Evolutionary conservation across 2,888 invertebrate genomes (phyloP), one percentile per base, ranked within the genome.

Genomic region (Pollenia angustigena): DNA sequence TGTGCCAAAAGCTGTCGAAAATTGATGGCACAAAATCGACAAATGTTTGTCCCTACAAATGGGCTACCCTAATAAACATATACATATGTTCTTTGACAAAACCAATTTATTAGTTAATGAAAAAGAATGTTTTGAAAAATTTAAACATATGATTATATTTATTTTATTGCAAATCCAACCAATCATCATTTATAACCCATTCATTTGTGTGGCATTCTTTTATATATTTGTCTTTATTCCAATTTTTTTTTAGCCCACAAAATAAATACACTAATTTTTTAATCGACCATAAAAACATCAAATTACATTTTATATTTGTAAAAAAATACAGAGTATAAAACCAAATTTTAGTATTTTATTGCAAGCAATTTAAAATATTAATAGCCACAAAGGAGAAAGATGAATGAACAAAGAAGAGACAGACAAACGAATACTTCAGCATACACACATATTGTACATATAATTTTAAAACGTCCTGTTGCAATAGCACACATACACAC

Each of bases 221-320:
- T 14, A 48, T 48, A 42, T 40, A 23, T 66, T 69, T 32, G 18
- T 7, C 14, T 62, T n/a, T n/a, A n/a, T n/a, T n/a, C n/a, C n/a
- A n/a, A n/a, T n/a, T n/a, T n/a, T n/a, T 74, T 66, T 74, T 52
- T 60, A 74, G 64, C 64, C 71, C 81, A 85, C 81, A 82, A 78
- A 80, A 66, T 68, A 76, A 86, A 76, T 62, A 81, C 81, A 87
- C 82, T 87, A 88, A 89, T 85, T 88, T 87, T 82, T 88, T 90
- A 92, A 92, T 91, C 89, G 91, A 90, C 90, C 91, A 90, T 91
- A 90, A 91, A 90, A 90, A 90, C 89, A 91, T 91, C 90, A 90
- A 89, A 90, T 89, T 89, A 80, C 89, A 89, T 90, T 89, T 86
- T 40, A 54, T 81, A 74, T 76, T 87, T 78, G 88, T 32, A 88